phyloP scores from a whole-genome alignment of 2,113 vertebrate species.

The Osmerus eperlanus region DNA sequence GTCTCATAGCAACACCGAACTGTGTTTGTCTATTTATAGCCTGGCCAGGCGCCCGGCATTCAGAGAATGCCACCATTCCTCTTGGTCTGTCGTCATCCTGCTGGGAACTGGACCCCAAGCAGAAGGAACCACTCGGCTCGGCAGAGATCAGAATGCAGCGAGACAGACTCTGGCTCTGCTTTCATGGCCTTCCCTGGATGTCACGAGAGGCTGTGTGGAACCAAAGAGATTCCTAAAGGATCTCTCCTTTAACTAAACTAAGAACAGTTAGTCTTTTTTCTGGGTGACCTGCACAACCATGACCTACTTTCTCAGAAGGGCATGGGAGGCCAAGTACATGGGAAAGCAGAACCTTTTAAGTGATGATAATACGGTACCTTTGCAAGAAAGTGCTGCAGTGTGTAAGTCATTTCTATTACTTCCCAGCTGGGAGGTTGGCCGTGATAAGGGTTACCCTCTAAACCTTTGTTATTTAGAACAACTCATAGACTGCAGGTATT shows the following conservation, averaged over 20 bases:
- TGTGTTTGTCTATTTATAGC: slow-evolving; percentile 60
- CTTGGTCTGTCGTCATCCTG: neutral
- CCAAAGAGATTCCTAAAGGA: neutral
- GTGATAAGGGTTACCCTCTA: neutral
- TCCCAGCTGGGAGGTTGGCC: too few relatives aligned
- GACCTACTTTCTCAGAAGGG: neutral
- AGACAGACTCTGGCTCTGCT: too few relatives aligned
- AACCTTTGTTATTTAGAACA: slow-evolving; percentile 7
- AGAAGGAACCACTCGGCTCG: slow-evolving; percentile 35
- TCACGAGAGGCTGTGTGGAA: neutral
- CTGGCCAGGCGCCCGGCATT: slow-evolving; percentile 64
- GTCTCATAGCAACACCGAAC: slow-evolving; percentile 43
- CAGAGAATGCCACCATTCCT: slow-evolving; percentile 60
- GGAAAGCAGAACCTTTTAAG: too few relatives aligned
- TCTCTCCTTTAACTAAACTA: too few relatives aligned
- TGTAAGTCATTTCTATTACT: neutral
- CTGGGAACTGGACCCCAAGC: slow-evolving; percentile 27
- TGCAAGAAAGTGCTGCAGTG: neutral
- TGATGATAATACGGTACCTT: neutral
- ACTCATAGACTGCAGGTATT: slow-evolving; percentile 2
- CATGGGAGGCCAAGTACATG: neutral
- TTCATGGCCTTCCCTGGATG: too few relatives aligned
- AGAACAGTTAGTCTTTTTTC: too few relatives aligned
- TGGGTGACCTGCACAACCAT: too few relatives aligned
- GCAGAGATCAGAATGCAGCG: too few relatives aligned